These are phyloP conservation scores for Scrobipalpa costella DNA, from an alignment of 2,888 invertebrate genomes.

Conservation along the genomic window DNA sequence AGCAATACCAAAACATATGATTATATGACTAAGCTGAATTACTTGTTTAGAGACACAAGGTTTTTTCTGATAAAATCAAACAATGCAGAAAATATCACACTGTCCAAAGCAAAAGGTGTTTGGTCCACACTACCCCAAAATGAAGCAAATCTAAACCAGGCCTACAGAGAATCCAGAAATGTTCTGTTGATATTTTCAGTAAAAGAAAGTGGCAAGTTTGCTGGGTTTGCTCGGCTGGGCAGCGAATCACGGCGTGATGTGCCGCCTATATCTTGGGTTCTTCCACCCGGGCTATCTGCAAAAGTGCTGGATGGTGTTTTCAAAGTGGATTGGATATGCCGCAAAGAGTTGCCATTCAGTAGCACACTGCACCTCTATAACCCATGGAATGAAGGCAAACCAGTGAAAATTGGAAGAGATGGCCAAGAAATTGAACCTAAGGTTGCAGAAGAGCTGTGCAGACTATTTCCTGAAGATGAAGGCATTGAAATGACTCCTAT, in stretches of 20 bases:
- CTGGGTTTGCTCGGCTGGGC: slow-evolving; percentile 95
- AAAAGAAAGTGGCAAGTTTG: slow-evolving; percentile 97
- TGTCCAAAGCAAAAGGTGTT: slow-evolving; percentile 97
- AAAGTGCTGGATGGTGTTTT: slow-evolving; percentile 97
- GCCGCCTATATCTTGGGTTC: slow-evolving; percentile 94
- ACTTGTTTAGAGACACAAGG: slow-evolving; percentile 95
- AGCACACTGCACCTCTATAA: slow-evolving; percentile 96
- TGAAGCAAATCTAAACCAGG: slow-evolving; percentile 97
- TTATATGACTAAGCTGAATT: slow-evolving; percentile 94
- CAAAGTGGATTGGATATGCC: slow-evolving; percentile 98
- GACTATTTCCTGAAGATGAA: slow-evolving; percentile 96
- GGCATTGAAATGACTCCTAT: slow-evolving; percentile 94
- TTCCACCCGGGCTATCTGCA: slow-evolving; percentile 95
- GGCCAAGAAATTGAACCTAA: slow-evolving; percentile 98
- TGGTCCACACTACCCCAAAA: slow-evolving; percentile 99
- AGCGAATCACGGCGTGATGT: slow-evolving; percentile 95
- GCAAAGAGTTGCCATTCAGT: slow-evolving; percentile 95
- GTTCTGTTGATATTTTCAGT: slow-evolving; percentile 98
- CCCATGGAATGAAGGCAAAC: slow-evolving; percentile 99
- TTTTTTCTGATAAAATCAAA: slow-evolving; percentile 99
- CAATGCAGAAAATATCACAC: slow-evolving; percentile 96
- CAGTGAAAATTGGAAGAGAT: slow-evolving; percentile 99
- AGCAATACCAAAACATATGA: slow-evolving; percentile 86
- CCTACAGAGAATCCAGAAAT: slow-evolving; percentile 95
- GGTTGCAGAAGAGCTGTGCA: slow-evolving; percentile 96